Percentiles rank a stretch among this genome's conserved stretches.
Evolutionary conservation across 2,797 vertebrate species (phyloP).

Genomic region (Muraenolepis orangiensis): DNA sequence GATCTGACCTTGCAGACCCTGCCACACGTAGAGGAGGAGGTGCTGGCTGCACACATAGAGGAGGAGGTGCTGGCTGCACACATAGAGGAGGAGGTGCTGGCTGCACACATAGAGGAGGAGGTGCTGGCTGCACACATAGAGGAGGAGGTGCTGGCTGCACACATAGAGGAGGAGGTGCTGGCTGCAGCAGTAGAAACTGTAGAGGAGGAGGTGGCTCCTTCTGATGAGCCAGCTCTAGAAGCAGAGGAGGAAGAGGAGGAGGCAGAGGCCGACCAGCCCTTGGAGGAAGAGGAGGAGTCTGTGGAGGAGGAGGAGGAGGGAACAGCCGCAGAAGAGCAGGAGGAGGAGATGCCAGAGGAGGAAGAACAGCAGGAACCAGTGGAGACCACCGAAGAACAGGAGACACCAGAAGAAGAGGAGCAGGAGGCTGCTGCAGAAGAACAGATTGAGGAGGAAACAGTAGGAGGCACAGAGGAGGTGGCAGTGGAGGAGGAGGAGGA

Average conservation of each 20-base stretch:
- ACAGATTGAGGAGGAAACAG: not conserved
- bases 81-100: not conserved
- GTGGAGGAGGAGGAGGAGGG: constrained; percentile 1
- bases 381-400: constrained; percentile 7
- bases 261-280: no score
- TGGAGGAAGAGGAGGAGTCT: constrained; percentile 17
- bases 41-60: no score
- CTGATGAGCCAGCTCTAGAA: constrained; percentile 3
- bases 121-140: not conserved
- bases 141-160: not conserved
- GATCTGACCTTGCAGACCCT: not conserved
- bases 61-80: not conserved
- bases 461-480: not conserved
- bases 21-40: not conserved
- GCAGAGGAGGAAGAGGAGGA: constrained; percentile 5
- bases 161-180: not conserved
- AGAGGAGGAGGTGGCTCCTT: constrained; percentile 12
- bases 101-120: not conserved
- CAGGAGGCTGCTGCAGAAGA: not conserved
- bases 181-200: not conserved
- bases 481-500: not conserved
- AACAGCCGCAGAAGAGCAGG: constrained; percentile 5
- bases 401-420: no score
- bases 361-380: constrained; percentile 19
- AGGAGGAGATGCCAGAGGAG: constrained; percentile 4